A percentile compares a stretch with the other conserved stretches of the same genome.
Conservation (phyloP, 2,888 invertebrate genomes). For the Limulus polyphemus region DNA sequence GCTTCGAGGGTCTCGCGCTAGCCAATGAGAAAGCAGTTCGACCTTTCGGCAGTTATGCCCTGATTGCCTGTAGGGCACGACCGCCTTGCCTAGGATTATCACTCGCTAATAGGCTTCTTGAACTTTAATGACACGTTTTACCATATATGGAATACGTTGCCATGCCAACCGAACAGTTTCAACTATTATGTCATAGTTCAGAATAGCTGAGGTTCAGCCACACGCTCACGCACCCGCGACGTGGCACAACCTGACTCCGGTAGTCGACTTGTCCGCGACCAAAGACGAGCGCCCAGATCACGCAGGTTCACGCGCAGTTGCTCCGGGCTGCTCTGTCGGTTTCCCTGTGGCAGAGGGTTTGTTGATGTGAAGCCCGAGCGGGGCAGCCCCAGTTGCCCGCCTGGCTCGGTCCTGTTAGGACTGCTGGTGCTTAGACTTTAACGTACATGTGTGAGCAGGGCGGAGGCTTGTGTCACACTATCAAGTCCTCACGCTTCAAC, state of each 20-base stretch:
- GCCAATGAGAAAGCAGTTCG: conserved; percentile 8
- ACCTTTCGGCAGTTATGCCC: conserved; percentile 9
- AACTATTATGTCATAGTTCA: conserved; percentile 15
- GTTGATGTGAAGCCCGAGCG: neutral
- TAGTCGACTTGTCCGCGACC: neutral
- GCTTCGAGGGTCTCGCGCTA: conserved; percentile 6
- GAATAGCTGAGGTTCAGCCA: conserved; percentile 3
- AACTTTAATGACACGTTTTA: conserved; percentile 16
- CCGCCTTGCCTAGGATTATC: conserved; percentile 15
- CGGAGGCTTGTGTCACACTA: neutral
- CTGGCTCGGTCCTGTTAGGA: neutral
- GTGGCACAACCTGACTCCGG: no score
- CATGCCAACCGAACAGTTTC: conserved; percentile 12
- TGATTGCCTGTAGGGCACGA: conserved; percentile 15
- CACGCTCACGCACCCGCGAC: neutral
- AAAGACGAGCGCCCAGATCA: neutral
- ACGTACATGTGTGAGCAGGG: neutral
- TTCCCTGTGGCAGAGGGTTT: neutral
- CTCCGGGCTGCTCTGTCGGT: conserved; percentile 1
- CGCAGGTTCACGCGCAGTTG: neutral
- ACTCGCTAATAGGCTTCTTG: conserved; percentile 20
- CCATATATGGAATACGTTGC: conserved; percentile 14
- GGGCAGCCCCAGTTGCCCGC: neutral
- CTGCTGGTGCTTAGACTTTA: neutral
- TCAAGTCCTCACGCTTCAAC: conserved; percentile 1